Evolutionary conservation across 2,797 vertebrate species (phyloP).

Genomic region (Amazona ochrocephala): DNA sequence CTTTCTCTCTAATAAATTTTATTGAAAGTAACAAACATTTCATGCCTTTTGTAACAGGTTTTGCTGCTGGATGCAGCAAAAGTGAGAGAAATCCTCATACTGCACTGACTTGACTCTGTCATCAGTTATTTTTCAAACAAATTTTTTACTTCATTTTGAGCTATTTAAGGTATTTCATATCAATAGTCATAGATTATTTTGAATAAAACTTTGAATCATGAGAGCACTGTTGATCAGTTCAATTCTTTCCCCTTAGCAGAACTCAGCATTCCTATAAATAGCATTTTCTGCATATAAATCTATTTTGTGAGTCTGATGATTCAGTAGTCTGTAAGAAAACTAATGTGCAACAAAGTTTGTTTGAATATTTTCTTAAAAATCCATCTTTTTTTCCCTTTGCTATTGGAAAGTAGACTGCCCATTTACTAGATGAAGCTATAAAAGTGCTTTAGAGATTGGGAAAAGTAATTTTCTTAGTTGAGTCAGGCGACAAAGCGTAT

Average conservation of each 20-base stretch:
- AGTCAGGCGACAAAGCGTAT: background rate
- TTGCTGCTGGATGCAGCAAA: background rate
- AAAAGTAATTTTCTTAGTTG: constrained; percentile 50
- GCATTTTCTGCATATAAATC: background rate
- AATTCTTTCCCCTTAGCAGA: background rate
- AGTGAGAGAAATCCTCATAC: background rate
- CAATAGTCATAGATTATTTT: background rate
- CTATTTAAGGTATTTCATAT: background rate
- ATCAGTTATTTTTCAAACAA: background rate
- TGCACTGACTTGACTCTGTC: background rate
- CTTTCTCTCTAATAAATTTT: background rate
- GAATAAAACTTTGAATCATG: constrained; percentile 6
- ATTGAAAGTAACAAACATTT: background rate
- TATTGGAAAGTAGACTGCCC: background rate
- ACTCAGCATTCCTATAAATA: constrained; percentile 35
- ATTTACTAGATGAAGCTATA: constrained; percentile 18
- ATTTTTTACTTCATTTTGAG: background rate
- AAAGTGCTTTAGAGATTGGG: constrained; percentile 1
- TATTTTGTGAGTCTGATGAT: constrained; percentile 16
- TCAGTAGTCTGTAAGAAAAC: background rate
- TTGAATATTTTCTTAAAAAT: background rate
- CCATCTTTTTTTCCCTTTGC: background rate
- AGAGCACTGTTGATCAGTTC: background rate
- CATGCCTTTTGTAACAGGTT: background rate
- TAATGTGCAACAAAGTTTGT: background rate